Base-by-base conservation (phyloP, 2,113 vertebrate species). In the Cnemophilus loriae region DNA sequence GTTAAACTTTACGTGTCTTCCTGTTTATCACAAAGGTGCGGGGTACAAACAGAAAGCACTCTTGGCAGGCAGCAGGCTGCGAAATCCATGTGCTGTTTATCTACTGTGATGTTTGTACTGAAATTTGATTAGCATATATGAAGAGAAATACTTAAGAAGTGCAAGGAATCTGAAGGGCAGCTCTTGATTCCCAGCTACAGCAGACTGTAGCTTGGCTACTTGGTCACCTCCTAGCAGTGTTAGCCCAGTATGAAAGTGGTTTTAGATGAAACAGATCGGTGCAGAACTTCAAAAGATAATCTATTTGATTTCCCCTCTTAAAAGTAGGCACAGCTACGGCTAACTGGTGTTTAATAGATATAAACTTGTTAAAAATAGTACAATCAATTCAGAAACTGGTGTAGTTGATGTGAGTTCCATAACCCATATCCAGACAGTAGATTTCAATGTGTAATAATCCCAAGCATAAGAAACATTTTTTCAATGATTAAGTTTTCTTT, bases 1-100 rank as follows among this genome's bases (percentile, higher is more conserved):
- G 94, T 96, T 97, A 96, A 96, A 96, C 81, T 82, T 91, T 49
- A 95, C 89, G 77, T 91, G 89, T 93, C 95, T 96, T 97, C 95
- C 96, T 96, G 96, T 97, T 96, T 96, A 95, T 95, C 69, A 89
- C 95, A 82, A 79, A 96, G 94, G 91, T 96, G 81, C 65, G 6
- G 94, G 77, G 69, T 96, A 84, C 94, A 96, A 95, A 96, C 89
- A 94, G 93, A 97, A 92, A 75, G 93, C 80, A 46, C 53, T 91
- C 57, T 96, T 97, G 96, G 95, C 95, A 96, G 77, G 73, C 95
- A 93, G 9, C 83, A 90, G 52, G 23, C 94, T 90, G 64, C 83
- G 89, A 86, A 92, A 87, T 95, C 74, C 73, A 26, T 9, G 84
- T 93, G 76, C 69, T 96, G 73, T 89, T 96, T 97, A 87, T 95